Percentiles rank a stretch among this genome's conserved stretches.
phyloP scores from a whole-genome alignment of 1,140 invertebrate genomes.

The Calephelis nemesis region DNA sequence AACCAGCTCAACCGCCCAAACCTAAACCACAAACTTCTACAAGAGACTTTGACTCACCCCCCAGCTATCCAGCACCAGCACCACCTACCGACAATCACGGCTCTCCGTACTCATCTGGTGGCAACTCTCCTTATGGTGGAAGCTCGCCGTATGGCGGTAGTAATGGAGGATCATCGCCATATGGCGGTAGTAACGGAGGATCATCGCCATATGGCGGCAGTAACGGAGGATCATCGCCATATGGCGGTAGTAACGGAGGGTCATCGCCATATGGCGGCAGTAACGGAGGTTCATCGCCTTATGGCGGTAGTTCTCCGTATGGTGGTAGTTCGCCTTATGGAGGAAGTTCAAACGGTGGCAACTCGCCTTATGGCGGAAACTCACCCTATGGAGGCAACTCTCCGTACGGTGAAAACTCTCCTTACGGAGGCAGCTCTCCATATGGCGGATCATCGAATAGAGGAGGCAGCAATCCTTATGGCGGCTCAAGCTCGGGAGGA shows the following conservation, averaged over 20 bases:
- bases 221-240: slow-evolving; percentile 32
- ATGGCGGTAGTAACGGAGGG: slow-evolving; percentile 36
- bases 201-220: slow-evolving; percentile 39
- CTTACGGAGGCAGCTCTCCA: slow-evolving; percentile 32
- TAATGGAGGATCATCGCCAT: slow-evolving; percentile 29
- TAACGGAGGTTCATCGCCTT: slow-evolving; percentile 27
- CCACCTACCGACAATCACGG: slow-evolving; percentile 47
- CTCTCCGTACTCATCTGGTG: slow-evolving; percentile 43
- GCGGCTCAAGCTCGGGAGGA: slow-evolving; percentile 35
- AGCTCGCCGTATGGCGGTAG: slow-evolving; percentile 41
- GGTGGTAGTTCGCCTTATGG: slow-evolving; percentile 43
- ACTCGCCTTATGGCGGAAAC: slow-evolving; percentile 37
- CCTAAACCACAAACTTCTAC: slow-evolving; percentile 50
- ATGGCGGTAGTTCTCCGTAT: slow-evolving; percentile 39
- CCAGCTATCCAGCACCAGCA: slow-evolving; percentile 66
- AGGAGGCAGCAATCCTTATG: slow-evolving; percentile 37
- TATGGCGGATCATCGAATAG: slow-evolving; percentile 38
- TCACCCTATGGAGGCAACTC: slow-evolving; percentile 28
- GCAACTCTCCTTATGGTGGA: slow-evolving; percentile 40
- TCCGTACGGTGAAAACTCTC: slow-evolving; percentile 26
- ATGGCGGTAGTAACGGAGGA: slow-evolving; percentile 42
- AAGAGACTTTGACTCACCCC: slow-evolving; percentile 52
- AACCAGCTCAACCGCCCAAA: slow-evolving; percentile 54
- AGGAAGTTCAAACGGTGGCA: slow-evolving; percentile 37
- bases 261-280: slow-evolving; percentile 23